phyloP scores from a whole-genome alignment of 2,797 vertebrate genomes.

The Acrossocheilus wenchowensis region DNA sequence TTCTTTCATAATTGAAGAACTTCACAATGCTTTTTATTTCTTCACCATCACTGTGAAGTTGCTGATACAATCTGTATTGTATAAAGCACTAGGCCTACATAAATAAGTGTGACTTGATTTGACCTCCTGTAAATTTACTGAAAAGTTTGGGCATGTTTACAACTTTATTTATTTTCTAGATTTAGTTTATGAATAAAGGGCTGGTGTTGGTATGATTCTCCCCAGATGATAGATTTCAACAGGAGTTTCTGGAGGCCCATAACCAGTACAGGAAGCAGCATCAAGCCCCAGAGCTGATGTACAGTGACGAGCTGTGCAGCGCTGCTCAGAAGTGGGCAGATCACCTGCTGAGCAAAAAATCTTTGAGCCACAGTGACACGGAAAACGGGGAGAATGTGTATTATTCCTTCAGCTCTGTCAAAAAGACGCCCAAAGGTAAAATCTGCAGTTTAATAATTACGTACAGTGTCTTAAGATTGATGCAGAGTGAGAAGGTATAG shows the following conservation, averaged over 20 bases:
- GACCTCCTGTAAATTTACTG: not conserved
- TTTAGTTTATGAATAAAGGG: too few species aligned
- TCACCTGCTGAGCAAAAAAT: constrained; percentile 30
- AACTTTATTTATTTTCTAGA: not conserved
- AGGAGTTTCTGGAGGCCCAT: constrained; percentile 57
- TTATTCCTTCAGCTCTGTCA: constrained; percentile 45
- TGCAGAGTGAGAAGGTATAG: not conserved
- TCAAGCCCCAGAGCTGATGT: constrained; percentile 37
- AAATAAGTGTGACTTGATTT: not conserved
- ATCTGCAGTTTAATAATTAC: not conserved
- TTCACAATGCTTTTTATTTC: too few species aligned
- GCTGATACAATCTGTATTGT: too few species aligned
- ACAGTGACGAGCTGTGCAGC: constrained; percentile 51
- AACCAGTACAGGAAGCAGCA: constrained; percentile 61
- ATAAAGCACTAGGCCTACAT: too few species aligned
- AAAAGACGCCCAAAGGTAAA: constrained; percentile 21
- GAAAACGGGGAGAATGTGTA: constrained; percentile 63
- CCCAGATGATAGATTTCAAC: constrained; percentile 54
- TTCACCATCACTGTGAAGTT: too few species aligned
- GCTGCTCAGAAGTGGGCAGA: constrained; percentile 63
- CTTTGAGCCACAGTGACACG: constrained; percentile 54
- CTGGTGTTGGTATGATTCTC: not conserved
- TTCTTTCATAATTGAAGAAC: too few species aligned
- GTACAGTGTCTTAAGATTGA: not conserved
- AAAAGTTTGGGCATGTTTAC: not conserved